Evolutionary conservation across 2,888 invertebrate species (phyloP), one percentile per base, ranked within the genome.

Genomic region (Epistrophe eligans): DNA sequence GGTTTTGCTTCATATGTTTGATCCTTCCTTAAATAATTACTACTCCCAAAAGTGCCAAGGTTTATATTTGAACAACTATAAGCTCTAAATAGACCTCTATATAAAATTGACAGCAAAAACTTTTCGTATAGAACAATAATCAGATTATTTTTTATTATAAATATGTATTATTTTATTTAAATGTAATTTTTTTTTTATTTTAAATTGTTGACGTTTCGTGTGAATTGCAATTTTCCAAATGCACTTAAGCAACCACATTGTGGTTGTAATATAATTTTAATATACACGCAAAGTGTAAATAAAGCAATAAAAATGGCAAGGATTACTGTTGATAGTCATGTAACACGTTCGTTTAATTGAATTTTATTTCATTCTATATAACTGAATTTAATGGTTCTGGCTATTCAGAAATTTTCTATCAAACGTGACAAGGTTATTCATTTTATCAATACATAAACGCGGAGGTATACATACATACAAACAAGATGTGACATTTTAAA

Each of bases 281-380:
- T 11, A 17, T 11, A 19, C 45, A 45, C 35, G 35, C 48, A 48
- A 48, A 48, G 66, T 66, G 11, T 17, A 48, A 66, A 48, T 28
- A n/a, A 11, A 64, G 45, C 45, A 32, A 45, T 60, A 38, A 43
- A n/a, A 64, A 24, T 32, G 17, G 48, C n/a, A 32, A 66, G 66
- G 64, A 48, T 32, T 32, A 48, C 48, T 45, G 45, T 48, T 62
- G 48, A 66, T 32, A 66, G 48, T 66, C 32, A 35, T 48, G 66
- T 48, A n/a, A 48, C 62, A 66, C 66, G 66, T 66, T 66, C 32
- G 13, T 66, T 66, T 48, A 66, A 66, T 66, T 66, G 66, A 66
- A 66, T 66, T 64, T 64, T 64, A 45, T 45, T 45, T 45, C 15
- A 11, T 28, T 45, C 10, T n/a, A 6, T 64, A 24, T 24, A 32